Evolutionary conservation across 2,888 invertebrate genomes (phyloP).

Genomic region (Elysia crispata): DNA sequence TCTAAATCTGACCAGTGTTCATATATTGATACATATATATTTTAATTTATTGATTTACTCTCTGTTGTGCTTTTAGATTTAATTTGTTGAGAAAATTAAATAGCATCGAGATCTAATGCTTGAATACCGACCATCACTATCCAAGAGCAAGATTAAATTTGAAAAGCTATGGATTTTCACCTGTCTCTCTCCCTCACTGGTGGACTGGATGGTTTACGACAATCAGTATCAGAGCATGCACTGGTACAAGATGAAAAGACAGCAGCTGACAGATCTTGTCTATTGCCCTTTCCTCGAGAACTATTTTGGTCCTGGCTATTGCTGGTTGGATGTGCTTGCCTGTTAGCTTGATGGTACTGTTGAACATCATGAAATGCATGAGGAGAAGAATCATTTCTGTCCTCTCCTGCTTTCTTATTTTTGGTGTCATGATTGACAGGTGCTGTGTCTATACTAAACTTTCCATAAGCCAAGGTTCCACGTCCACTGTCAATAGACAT

Average conservation of each 20-base stretch:
- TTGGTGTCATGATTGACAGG: constrained; percentile 20
- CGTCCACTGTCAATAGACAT: constrained; percentile 76
- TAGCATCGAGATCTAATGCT: no score
- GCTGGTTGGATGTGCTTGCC: constrained; percentile 43
- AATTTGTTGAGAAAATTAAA: no score
- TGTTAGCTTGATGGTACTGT: constrained; percentile 30
- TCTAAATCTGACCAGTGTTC: no score
- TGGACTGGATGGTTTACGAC: constrained; percentile 69
- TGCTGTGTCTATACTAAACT: constrained; percentile 51
- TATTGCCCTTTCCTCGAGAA: no score
- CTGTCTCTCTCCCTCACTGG: constrained; percentile 70
- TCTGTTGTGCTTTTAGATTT: no score
- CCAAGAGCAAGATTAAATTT: background rate
- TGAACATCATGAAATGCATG: constrained; percentile 53
- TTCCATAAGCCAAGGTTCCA: constrained; percentile 70
- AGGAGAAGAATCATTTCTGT: constrained; percentile 38
- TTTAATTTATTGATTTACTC: no score
- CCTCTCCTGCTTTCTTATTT: constrained; percentile 62
- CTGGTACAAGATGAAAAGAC: constrained; percentile 29
- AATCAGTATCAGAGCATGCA: background rate
- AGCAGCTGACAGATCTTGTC: no score
- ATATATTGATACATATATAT: no score
- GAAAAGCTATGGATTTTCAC: constrained; percentile 49
- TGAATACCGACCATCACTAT: background rate
- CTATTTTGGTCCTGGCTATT: no score